These are phyloP conservation scores for Gnathonemus echidnorhynchus DNA, from an alignment of 2,113 vertebrate genomes.

Conservation along the genomic window DNA sequence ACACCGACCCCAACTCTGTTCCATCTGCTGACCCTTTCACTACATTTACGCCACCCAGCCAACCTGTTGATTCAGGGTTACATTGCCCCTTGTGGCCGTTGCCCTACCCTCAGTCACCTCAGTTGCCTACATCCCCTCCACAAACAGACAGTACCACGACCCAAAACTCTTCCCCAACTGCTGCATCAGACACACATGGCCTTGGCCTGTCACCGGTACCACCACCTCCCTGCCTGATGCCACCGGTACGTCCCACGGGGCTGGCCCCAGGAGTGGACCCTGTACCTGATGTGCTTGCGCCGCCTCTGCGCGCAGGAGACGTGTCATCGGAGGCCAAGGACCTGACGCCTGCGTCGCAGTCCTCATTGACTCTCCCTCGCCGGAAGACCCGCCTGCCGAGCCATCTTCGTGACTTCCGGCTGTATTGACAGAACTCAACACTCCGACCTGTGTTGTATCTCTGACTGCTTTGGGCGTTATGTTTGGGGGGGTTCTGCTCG, in stretches of 20 bases:
- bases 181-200: neutral
- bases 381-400: neutral
- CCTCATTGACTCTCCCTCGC: neutral
- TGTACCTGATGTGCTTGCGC: neutral
- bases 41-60: neutral
- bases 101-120: neutral
- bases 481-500: neutral
- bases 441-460: neutral
- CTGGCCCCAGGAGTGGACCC: neutral
- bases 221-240: neutral
- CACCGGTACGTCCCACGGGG: neutral
- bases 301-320: fast-evolving
- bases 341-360: neutral
- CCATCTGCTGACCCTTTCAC: neutral
- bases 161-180: neutral
- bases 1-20: neutral
- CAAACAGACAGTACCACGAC: neutral
- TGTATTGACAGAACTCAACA: neutral
- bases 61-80: neutral
- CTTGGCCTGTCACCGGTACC: neutral
- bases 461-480: neutral
- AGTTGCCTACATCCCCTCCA: neutral
- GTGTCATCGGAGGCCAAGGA: neutral
- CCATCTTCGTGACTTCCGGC: neutral
- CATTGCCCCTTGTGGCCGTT: neutral